Conservation (phyloP, 2,113 vertebrate genomes). For the Myrmecophaga tridactyla region DNA sequence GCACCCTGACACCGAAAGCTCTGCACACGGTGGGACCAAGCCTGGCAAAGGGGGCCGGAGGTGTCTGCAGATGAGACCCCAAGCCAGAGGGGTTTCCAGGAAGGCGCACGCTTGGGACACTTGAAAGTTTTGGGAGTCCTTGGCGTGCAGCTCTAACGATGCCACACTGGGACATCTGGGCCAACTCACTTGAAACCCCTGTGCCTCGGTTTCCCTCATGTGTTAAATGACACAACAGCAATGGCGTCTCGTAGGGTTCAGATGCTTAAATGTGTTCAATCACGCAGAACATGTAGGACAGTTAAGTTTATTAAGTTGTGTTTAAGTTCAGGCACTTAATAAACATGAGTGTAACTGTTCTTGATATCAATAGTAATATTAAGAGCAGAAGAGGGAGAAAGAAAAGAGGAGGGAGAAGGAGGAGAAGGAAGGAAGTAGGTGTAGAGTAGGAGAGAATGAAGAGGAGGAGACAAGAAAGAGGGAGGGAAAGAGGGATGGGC, state of each 20-base stretch:
- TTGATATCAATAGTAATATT: background rate
- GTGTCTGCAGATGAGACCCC: background rate
- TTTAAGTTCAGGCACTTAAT: fast-evolving
- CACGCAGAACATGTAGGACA: background rate
- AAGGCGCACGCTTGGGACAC: background rate
- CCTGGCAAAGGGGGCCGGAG: background rate
- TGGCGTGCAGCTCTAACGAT: background rate
- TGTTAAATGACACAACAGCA: background rate
- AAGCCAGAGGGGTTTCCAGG: background rate
- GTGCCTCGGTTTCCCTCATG: background rate
- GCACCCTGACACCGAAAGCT: background rate
- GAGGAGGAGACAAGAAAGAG: background rate
- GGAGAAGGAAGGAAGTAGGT: background rate
- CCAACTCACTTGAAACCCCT: background rate
- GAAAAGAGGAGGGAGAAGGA: background rate
- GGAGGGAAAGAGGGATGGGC: no score
- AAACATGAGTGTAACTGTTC: background rate
- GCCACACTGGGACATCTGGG: background rate
- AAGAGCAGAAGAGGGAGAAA: background rate
- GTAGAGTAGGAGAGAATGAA: background rate
- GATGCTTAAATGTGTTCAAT: background rate
- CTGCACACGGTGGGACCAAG: background rate
- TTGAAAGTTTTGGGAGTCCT: background rate
- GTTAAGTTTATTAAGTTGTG: no score
- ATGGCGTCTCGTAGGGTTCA: background rate